Conservation (phyloP, 92 coral and sea anemone genomes). For the Epizoanthus scotinus region DNA sequence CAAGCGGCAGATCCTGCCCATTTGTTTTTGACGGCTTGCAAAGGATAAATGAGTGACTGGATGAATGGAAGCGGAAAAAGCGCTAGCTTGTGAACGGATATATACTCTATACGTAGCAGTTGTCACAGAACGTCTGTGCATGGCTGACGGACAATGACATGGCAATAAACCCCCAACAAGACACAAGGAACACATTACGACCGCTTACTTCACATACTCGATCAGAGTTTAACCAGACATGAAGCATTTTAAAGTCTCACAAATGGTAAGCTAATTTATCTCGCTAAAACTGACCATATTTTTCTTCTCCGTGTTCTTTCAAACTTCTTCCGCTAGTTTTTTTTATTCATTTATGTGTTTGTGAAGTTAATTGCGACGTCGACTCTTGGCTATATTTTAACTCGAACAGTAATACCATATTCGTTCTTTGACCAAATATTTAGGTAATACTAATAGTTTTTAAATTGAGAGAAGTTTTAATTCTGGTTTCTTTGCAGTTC, state of each 20-base stretch:
- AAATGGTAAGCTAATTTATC: background rate
- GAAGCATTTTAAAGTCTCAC: background rate
- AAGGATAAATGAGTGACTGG: background rate
- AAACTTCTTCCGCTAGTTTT: background rate
- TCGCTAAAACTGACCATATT: background rate
- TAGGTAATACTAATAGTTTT: background rate
- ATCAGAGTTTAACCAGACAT: background rate
- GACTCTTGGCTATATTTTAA: no score
- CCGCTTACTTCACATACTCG: no score
- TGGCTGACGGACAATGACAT: conserved; percentile 4
- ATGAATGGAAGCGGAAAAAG: conserved; percentile 18
- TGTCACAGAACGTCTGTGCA: background rate
- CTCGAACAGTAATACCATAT: no score
- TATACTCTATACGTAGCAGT: background rate
- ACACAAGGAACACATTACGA: background rate
- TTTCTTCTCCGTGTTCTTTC: background rate
- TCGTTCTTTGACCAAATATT: no score
- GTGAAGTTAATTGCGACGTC: background rate
- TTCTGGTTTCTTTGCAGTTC: conserved; percentile 25
- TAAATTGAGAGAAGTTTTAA: background rate
- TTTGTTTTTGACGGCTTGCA: background rate
- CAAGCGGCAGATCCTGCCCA: conserved; percentile 1
- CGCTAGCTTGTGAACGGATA: background rate
- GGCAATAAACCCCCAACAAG: background rate
- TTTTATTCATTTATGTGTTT: background rate